A percentile compares a stretch with the other conserved stretches of the same genome.
phyloP scores from a whole-genome alignment of 1,140 invertebrate species.

The Protaetia brevitarsis region DNA sequence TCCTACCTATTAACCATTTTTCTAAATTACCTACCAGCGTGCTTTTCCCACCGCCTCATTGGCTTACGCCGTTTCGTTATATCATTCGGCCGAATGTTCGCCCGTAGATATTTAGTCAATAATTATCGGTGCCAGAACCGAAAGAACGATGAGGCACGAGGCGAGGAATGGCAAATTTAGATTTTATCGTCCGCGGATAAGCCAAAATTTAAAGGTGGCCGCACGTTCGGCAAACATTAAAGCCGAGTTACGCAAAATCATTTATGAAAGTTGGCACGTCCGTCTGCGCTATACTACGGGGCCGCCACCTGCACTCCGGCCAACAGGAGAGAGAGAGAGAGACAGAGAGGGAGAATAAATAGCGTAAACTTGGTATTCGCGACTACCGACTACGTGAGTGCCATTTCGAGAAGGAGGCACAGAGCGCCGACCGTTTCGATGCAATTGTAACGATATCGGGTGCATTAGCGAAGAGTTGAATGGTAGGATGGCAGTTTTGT shows the following conservation, averaged over 20 bases:
- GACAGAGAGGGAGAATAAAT: slow-evolving; percentile 1
- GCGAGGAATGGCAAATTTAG: background rate
- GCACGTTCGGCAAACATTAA: slow-evolving; percentile 33
- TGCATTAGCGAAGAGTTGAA: no score
- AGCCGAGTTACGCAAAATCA: slow-evolving; percentile 33
- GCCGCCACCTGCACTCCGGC: slow-evolving; percentile 27
- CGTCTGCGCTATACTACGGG: slow-evolving; percentile 18
- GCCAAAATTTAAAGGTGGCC: slow-evolving; percentile 8
- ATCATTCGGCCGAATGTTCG: background rate
- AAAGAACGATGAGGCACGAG: background rate
- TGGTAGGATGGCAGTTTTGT: no score
- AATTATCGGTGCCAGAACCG: background rate
- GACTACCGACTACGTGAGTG: slow-evolving; percentile 1
- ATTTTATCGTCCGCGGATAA: background rate
- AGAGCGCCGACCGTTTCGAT: background rate
- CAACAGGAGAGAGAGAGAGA: background rate
- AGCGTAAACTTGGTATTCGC: slow-evolving; percentile 11
- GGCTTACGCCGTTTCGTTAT: no score
- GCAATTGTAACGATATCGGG: background rate
- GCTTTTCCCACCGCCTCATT: no score
- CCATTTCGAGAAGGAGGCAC: background rate
- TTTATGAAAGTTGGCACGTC: slow-evolving; percentile 33
- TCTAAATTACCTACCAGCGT: no score
- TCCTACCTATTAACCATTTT: no score
- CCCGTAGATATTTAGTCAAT: background rate